phyloP scores from a whole-genome alignment of 35 echinoderm and acorn worm species.

The Nesometra sesokonis region DNA sequence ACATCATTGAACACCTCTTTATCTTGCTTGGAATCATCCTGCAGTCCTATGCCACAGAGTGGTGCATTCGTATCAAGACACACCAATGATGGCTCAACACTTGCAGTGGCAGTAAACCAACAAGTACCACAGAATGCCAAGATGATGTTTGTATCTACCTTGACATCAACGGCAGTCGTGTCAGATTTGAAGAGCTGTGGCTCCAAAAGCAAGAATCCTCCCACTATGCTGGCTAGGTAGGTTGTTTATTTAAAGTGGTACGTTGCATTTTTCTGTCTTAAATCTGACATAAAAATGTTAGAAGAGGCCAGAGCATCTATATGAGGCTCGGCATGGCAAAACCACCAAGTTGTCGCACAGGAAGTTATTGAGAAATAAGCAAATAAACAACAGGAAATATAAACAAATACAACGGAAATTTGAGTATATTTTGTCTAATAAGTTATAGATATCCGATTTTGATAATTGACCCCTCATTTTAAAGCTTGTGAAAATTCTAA shows the following conservation, averaged over 20 bases:
- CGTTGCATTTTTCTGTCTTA: too few relatives aligned
- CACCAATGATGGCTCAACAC: constrained; percentile 35
- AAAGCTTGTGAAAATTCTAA: too few relatives aligned
- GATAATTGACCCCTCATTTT: too few relatives aligned
- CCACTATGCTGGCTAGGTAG: constrained; percentile 49
- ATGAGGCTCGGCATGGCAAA: not conserved
- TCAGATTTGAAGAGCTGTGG: constrained; percentile 65
- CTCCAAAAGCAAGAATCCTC: constrained; percentile 32
- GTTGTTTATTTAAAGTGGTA: too few relatives aligned
- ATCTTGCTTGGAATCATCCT: constrained; percentile 22
- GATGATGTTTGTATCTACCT: constrained; percentile 54
- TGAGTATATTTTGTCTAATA: too few relatives aligned
- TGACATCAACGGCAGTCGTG: constrained; percentile 41
- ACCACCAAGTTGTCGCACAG: too few relatives aligned
- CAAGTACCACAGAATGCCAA: constrained; percentile 34
- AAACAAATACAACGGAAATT: too few relatives aligned
- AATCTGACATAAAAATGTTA: too few relatives aligned
- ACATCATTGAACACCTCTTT: constrained; percentile 42
- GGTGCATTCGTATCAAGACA: constrained; percentile 46
- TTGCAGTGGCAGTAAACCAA: constrained; percentile 66
- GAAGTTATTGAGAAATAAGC: too few relatives aligned
- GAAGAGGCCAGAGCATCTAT: too few relatives aligned
- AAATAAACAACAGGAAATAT: too few relatives aligned
- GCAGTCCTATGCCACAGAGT: constrained; percentile 34
- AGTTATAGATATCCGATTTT: too few relatives aligned